Evolutionary conservation across 2,888 invertebrate species (phyloP), one percentile per base, ranked within the genome.

Genomic region (Andrena flavipes): DNA sequence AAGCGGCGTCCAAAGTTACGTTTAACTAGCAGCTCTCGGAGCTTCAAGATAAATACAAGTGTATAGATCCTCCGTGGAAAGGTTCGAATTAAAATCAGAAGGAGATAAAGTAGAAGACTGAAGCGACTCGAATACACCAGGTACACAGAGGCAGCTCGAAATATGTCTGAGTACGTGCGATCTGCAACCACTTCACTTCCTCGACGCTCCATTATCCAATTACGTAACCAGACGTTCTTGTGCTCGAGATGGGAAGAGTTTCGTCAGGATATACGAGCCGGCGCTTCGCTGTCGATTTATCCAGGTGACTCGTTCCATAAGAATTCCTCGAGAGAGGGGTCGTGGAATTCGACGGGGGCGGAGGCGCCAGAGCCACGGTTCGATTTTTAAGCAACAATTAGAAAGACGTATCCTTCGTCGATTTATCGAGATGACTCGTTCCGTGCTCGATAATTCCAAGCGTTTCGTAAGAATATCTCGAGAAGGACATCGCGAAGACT

Each of bases 351-450:
- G 13, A 26, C 23, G 42, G 6, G 29, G 13, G 13, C 10, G 13
- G 13, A 13, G 3, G 13, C 35, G 42, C 13, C 16, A 16, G 10
- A 48, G 48, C n/a, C 26, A 29, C 54, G 30, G 5, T 35, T 73
- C 29, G 35, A 10, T 42, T 77, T 73, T 82, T 48, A 67, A 86
- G 49, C 74, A 77, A 82, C 81, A 85, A 86, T 87, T 87, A 84
- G 73, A 73, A 70, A 69, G 70, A 67, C 63, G 23, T 79, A 77
- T 84, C 68, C 75, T 72, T 72, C 7, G 82, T 16, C 16, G 42
- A 42, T 42, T 42, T 42, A 16, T 42, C 42, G 42, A 16, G 16
- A 16, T 42, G 16, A 42, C 42, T 42, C 16, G 42, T 42, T 42
- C 42, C 16, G 5, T 1, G 42, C 42, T 42, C 42, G 16, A 42